Base-by-base conservation (phyloP, 2,797 vertebrate genomes). In the Enteromius thamalakanensis region DNA sequence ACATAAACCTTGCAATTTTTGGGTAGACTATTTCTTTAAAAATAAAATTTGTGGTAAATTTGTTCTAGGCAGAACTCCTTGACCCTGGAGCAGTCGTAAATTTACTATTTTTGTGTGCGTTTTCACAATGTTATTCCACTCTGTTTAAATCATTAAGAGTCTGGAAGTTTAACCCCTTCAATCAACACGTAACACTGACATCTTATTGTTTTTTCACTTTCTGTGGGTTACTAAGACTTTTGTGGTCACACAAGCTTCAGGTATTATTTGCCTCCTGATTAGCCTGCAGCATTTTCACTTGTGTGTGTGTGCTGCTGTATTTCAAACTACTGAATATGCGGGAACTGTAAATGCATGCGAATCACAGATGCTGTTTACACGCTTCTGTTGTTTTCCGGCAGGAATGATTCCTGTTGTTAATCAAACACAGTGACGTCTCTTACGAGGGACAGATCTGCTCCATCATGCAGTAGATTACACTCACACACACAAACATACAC, bases 381-480 rank as follows among this genome's bases (percentile, higher is more conserved):
- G 82, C 88, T 89, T 91, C 89, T 89, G 86, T 92, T 92, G 87
- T 91, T 92, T 91, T 89, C 90, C 88, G 83, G 87, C 90, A 85
- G 88, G 92, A 92, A 93, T 93, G 89, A 94, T 94, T 94, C 90
- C 92, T 86, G 89, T 92, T 90, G 89, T 90, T 94, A 93, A 94
- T 94, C 93, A 93, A 93, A 94, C 90, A 90, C 85, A 92, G 91
- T 91, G 92, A 93, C 81, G 79, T 91, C 92, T 89, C 90, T 91
- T 92, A 90, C 89, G 86, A 92, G 89, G 91, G 89, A 91, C 90
- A 89, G 87, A 90, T 87, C 88, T 90, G 90, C 90, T 94, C 89
- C 78, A 83, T 92, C 93, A 93, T 90, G 90, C 91, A 88, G 89
- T 83, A 92, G 92, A 93, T 93, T 92, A 90, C 87, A 88, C 72